Evolutionary conservation across 2,797 vertebrate genomes (phyloP).

Genomic region (Platyrinchus mystaceus): DNA sequence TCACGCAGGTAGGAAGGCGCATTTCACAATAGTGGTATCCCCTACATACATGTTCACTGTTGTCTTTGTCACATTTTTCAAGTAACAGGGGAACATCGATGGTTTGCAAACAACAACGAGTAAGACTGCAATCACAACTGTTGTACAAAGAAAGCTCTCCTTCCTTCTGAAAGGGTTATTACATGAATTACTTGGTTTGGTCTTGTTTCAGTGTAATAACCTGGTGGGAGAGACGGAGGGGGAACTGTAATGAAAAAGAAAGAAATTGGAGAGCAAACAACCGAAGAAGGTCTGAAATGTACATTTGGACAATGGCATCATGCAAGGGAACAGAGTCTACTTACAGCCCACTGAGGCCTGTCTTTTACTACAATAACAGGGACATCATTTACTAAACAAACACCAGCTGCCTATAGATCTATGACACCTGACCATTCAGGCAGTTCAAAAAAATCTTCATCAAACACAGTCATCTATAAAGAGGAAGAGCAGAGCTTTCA

Average conservation of each 20-base stretch:
- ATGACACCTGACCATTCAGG: slow-evolving; percentile 25
- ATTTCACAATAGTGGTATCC: neutral
- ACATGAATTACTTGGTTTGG: neutral
- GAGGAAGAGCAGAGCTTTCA: slow-evolving; percentile 34
- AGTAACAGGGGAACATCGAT: neutral
- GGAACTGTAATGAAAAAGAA: slow-evolving; percentile 23
- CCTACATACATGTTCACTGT: neutral
- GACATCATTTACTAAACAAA: slow-evolving; percentile 63
- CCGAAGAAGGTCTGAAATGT: slow-evolving; percentile 4
- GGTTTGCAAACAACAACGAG: neutral
- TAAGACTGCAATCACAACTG: neutral
- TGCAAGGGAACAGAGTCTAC: neutral
- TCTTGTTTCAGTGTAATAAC: slow-evolving; percentile 35
- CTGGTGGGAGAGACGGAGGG: neutral
- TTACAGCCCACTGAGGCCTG: slow-evolving; percentile 20
- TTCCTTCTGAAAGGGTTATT: neutral
- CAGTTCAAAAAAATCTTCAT: slow-evolving; percentile 27
- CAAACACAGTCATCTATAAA: slow-evolving; percentile 27
- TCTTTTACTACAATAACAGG: slow-evolving; percentile 48
- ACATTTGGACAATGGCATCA: neutral
- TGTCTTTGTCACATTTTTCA: neutral
- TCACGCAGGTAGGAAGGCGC: neutral
- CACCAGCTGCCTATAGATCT: slow-evolving; percentile 44
- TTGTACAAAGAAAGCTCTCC: neutral
- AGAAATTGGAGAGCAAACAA: slow-evolving; percentile 25